These are phyloP conservation scores for Plutomurus gul DNA, from an alignment of 1,140 invertebrate species.

Conservation along the genomic window DNA sequence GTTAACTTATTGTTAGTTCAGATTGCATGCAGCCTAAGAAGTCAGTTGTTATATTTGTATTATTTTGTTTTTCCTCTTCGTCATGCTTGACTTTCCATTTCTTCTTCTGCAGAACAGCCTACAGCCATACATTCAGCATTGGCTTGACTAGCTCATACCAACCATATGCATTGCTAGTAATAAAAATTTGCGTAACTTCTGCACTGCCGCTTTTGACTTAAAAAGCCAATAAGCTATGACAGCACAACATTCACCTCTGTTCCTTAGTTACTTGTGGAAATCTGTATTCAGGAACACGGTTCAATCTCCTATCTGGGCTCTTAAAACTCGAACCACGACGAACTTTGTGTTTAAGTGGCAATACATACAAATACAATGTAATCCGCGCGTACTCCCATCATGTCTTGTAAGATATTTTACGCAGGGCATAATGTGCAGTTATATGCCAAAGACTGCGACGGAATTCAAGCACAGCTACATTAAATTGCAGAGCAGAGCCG, in stretches of 20 bases:
- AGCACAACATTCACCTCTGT: neutral
- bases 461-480: neutral
- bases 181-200: neutral
- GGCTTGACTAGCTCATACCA: no score
- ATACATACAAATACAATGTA: constrained; percentile 22
- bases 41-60: neutral
- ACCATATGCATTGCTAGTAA: neutral
- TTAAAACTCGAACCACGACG: no score
- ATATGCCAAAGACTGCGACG: neutral
- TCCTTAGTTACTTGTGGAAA: neutral
- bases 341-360: constrained; percentile 1
- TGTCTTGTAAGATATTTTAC: neutral
- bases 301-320: neutral
- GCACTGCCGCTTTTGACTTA: neutral
- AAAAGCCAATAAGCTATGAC: constrained; percentile 5
- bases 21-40: neutral
- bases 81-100: no score
- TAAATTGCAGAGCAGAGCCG: neutral
- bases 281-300: constrained; percentile 8
- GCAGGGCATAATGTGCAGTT: neutral
- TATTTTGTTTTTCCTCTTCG: no score
- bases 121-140: no score
- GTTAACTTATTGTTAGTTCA: neutral
- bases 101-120: no score
- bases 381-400: neutral